Conservation (phyloP, 2,888 invertebrate genomes). For the Acanthosoma haemorrhoidale region DNA sequence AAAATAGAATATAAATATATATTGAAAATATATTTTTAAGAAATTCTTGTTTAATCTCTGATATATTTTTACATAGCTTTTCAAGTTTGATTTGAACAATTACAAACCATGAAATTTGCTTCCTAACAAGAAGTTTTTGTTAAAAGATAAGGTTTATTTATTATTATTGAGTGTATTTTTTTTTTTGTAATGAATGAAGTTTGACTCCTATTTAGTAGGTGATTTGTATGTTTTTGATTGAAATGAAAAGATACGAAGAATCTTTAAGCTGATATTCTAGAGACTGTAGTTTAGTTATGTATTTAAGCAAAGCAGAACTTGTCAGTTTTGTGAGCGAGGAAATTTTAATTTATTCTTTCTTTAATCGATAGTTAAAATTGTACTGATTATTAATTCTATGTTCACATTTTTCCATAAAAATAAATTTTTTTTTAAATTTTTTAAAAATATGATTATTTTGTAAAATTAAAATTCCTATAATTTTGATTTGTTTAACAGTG, state of each 20-base stretch:
- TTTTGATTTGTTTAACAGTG: too few relatives aligned
- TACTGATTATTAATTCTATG: background rate
- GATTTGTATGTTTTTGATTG: background rate
- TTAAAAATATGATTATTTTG: background rate
- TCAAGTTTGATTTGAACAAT: background rate
- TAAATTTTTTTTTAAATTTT: background rate
- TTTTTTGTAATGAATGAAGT: background rate
- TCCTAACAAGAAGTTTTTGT: background rate
- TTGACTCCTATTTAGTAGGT: background rate
- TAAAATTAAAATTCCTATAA: too few relatives aligned
- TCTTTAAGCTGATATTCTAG: constrained; percentile 1
- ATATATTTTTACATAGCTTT: constrained; percentile 10
- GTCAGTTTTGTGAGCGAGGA: background rate
- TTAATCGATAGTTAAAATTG: background rate
- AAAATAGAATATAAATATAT: background rate
- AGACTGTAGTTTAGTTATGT: constrained; percentile 7
- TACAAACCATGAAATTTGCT: too few relatives aligned
- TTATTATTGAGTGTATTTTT: background rate
- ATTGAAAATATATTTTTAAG: background rate
- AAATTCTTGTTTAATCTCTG: constrained; percentile 5
- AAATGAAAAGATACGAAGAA: background rate
- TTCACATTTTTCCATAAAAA: constrained; percentile 1
- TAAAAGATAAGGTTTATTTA: constrained; percentile 2
- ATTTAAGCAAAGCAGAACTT: background rate
- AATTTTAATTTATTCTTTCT: background rate